These are phyloP conservation scores for Meda fulgida DNA, from an alignment of 2,797 vertebrate genomes.

Conservation along the genomic window DNA sequence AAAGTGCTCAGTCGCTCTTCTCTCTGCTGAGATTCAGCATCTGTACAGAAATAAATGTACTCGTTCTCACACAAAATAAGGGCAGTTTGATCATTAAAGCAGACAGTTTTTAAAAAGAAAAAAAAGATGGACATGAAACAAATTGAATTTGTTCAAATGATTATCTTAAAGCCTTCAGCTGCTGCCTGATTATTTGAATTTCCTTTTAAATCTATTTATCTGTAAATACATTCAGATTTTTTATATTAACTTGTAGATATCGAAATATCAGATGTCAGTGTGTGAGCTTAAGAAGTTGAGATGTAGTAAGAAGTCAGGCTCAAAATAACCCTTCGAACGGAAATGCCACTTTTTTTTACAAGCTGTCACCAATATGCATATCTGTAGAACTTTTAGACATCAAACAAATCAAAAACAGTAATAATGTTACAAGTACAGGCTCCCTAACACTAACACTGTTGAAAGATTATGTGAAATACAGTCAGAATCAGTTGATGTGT, in stretches of 20 bases:
- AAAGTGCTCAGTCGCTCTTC: conserved; percentile 34
- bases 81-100: background rate
- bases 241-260: background rate
- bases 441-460: background rate
- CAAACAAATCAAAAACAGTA: background rate
- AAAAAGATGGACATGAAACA: background rate
- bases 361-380: background rate
- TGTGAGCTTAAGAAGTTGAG: background rate
- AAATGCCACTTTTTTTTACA: conserved; percentile 19
- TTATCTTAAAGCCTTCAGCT: background rate
- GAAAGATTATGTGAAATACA: background rate
- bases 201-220: background rate
- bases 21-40: conserved; percentile 53
- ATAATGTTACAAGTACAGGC: background rate
- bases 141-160: background rate
- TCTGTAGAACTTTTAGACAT: background rate
- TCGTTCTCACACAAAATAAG: background rate
- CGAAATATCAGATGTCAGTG: background rate
- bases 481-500: background rate
- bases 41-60: conserved; percentile 25
- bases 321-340: conserved; percentile 39
- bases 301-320: background rate
- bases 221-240: background rate
- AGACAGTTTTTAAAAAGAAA: background rate
- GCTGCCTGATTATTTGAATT: background rate